These are phyloP conservation scores for Andrena trimmerana DNA, from an alignment of 2,888 invertebrate species.

Conservation along the genomic window DNA sequence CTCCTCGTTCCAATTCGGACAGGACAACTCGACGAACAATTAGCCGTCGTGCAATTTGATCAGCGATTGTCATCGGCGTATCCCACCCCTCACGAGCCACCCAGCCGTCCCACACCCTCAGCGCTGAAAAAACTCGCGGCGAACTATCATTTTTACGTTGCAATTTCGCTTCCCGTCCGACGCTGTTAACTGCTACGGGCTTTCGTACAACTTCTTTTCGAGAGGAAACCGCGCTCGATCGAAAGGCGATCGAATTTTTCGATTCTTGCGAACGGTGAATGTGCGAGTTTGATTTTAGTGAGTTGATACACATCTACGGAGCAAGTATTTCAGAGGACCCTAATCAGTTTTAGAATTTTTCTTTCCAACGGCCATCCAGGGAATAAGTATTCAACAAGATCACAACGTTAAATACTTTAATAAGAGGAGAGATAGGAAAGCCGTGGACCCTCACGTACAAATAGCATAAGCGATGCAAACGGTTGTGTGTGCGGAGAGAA, in stretches of 20 bases:
- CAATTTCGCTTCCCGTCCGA: conserved; percentile 52
- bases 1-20: conserved; percentile 76
- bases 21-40: conserved; percentile 79
- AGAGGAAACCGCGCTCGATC: conserved; percentile 20
- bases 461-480: conserved; percentile 62
- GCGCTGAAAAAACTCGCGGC: conserved; percentile 57
- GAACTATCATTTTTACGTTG: conserved; percentile 66
- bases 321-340: too few relatives aligned
- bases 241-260: neutral
- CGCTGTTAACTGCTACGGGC: neutral
- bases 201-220: conserved; percentile 13
- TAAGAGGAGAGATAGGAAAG: conserved; percentile 37
- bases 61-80: conserved; percentile 81
- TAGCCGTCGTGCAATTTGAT: conserved; percentile 82
- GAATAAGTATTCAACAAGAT: conserved; percentile 14
- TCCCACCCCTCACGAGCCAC: conserved; percentile 37
- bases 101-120: conserved; percentile 14
- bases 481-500: conserved; percentile 45
- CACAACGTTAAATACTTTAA: conserved; percentile 45
- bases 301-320: too few relatives aligned
- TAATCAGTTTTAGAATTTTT: neutral
- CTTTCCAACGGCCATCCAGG: neutral
- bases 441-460: conserved; percentile 55
- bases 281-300: too few relatives aligned
- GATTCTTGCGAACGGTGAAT: too few relatives aligned